phyloP scores from a whole-genome alignment of 92 coral and sea anemone species.

The Diadumene lineata region DNA sequence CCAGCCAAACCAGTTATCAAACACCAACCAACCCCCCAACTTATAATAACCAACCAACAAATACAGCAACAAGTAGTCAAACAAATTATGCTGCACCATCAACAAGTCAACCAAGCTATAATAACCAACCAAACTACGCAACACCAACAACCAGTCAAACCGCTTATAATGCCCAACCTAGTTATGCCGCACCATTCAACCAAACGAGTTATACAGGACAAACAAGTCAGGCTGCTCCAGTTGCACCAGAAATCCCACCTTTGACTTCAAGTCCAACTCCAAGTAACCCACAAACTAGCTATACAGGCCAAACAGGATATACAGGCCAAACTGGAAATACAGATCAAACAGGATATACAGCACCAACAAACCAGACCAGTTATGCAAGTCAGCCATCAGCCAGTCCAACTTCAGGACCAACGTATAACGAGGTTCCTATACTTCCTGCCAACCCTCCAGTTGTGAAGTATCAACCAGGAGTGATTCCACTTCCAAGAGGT shows the following conservation, averaged over 20 bases:
- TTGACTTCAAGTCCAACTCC: background rate
- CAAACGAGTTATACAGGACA: slow-evolving; percentile 12
- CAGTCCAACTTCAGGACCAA: slow-evolving; percentile 16
- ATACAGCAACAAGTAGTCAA: background rate
- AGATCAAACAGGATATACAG: background rate
- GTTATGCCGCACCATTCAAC: slow-evolving; percentile 11
- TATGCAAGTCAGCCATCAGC: background rate
- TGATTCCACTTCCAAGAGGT: slow-evolving; percentile 38
- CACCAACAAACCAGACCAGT: background rate
- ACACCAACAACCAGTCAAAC: slow-evolving; percentile 9
- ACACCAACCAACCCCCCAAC: background rate
- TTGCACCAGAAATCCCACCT: background rate
- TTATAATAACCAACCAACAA: background rate
- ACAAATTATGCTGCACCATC: background rate
- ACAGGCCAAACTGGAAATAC: background rate
- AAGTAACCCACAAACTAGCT: background rate
- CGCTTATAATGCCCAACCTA: slow-evolving; percentile 13
- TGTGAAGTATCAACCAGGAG: slow-evolving; percentile 17
- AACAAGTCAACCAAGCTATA: background rate
- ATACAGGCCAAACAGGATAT: background rate
- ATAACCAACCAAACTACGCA: background rate
- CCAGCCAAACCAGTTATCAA: background rate
- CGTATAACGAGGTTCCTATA: slow-evolving; percentile 18
- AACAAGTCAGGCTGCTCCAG: background rate
- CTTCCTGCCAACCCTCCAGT: slow-evolving; percentile 34